Percentiles rank a stretch among this genome's conserved stretches.
These are phyloP conservation scores for Montipora efflorescens DNA, from an alignment of 64 coral and sea anemone genomes.

Conservation along the genomic window DNA sequence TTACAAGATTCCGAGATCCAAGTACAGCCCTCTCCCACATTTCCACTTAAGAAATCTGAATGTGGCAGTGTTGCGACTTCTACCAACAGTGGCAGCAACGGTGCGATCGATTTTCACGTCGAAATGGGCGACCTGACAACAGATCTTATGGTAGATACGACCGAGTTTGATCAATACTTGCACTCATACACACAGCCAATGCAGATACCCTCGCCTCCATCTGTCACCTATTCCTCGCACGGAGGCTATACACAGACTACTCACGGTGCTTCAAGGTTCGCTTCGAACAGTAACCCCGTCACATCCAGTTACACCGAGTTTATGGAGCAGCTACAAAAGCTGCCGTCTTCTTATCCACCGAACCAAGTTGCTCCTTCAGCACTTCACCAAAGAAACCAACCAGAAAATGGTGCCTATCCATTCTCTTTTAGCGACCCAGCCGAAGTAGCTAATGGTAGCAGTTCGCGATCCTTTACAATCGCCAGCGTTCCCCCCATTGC, in stretches of 20 bases:
- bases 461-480: constrained; percentile 17
- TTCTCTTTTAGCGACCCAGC: constrained; percentile 76
- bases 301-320: constrained; percentile 88
- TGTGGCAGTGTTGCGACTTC: not conserved
- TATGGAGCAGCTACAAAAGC: constrained; percentile 90
- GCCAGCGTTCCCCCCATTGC: constrained; percentile 40
- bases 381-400: constrained; percentile 87
- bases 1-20: constrained; percentile 15
- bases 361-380: constrained; percentile 91
- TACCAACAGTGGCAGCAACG: not conserved
- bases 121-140: constrained; percentile 89
- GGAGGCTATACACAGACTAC: constrained; percentile 66
- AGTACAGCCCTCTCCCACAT: constrained; percentile 25
- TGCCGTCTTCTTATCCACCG: constrained; percentile 76
- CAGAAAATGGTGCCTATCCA: constrained; percentile 62
- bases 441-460: constrained; percentile 41
- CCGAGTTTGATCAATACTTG: constrained; percentile 91
- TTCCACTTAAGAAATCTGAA: constrained; percentile 78
- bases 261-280: constrained; percentile 68
- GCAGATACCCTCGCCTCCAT: constrained; percentile 46
- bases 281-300: constrained; percentile 66
- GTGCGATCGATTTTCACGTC: constrained; percentile 90
- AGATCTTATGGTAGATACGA: constrained; percentile 94
- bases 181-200: constrained; percentile 81
- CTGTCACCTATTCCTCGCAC: constrained; percentile 49